Evolutionary conservation across 2,888 invertebrate species (phyloP).

Genomic region (Tridacna gigas): DNA sequence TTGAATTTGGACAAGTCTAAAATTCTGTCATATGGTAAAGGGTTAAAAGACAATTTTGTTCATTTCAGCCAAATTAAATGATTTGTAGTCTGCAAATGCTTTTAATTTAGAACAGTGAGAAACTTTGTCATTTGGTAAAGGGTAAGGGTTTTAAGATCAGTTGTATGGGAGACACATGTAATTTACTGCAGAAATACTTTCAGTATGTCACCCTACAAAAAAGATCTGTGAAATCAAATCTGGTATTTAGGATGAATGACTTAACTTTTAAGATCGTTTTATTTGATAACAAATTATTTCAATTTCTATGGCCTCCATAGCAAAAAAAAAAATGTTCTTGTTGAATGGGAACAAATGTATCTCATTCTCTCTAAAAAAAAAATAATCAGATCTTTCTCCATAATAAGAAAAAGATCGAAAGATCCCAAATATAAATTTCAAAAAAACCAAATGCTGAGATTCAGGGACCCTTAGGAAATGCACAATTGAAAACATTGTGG

Average conservation of each 20-base stretch:
- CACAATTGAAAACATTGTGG: neutral
- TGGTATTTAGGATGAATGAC: conserved; percentile 45
- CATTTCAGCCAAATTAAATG: too few species aligned
- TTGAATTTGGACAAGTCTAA: too few species aligned
- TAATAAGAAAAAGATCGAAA: too few species aligned
- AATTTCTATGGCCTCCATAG: conserved; percentile 29
- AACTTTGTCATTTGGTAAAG: too few species aligned
- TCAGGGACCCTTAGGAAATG: too few species aligned
- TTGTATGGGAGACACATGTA: neutral
- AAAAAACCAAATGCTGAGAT: too few species aligned
- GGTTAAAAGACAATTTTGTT: too few species aligned
- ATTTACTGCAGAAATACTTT: conserved; percentile 4
- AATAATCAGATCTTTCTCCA: too few species aligned
- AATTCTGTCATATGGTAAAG: too few species aligned
- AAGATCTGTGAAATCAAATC: conserved; percentile 48
- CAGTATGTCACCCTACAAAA: conserved; percentile 32
- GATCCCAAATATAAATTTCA: too few species aligned
- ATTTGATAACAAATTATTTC: conserved; percentile 49
- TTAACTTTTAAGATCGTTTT: conserved; percentile 52
- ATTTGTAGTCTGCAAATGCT: too few species aligned
- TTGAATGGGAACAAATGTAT: neutral
- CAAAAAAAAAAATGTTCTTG: neutral
- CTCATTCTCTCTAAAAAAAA: neutral
- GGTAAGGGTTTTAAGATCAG: neutral
- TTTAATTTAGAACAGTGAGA: too few species aligned